Base-by-base conservation (phyloP, 2,113 vertebrate species). In the Plecotus auritus region DNA sequence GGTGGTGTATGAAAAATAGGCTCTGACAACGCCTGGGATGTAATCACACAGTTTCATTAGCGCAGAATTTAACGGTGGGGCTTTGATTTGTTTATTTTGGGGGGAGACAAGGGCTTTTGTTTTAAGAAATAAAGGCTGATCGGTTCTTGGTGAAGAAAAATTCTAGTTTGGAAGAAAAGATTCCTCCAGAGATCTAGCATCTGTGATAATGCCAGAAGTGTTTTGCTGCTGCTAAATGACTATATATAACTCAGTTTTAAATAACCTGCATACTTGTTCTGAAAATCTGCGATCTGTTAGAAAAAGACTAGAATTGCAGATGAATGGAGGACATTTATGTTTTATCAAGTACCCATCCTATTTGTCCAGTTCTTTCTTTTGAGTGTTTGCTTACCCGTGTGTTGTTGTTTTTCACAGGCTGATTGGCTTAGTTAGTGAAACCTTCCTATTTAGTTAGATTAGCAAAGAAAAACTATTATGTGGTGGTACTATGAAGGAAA, bases 191-290 rank as follows among this genome's bases (percentile, higher is more conserved):
- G 76, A 96, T 93, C 49, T 78, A 94, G 93, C 97, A 96, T 96
- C 91, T 97, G 96, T 93, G 96, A 93, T 97, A 96, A 96, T 95
- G 90, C 95, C 96, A 96, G 96, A 96, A 97, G 94, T 97, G 93
- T 97, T 98, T 95, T 97, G 93, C 96, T 96, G 94, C 96, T 96
- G 92, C 88, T 97, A 95, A 96, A 90, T 88, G 95, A 97, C 96
- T 98, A 96, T 97, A 97, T 98, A 97, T 97, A 98, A 97, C 97
- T 97, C 96, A 91, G 97, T 97, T 97, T 98, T 97, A 97, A 98
- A 97, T 97, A 97, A 97, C 96, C 96, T 96, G 96, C 95, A 95
- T 96, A 85, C 86, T 97, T 97, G 88, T 86, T 97, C 92, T 86
- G 88, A 95, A 97, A 97, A 95, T 86, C 86, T 70, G 73, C 96